phyloP scores from a whole-genome alignment of 2,888 invertebrate genomes.

The Microplitis manilae region DNA sequence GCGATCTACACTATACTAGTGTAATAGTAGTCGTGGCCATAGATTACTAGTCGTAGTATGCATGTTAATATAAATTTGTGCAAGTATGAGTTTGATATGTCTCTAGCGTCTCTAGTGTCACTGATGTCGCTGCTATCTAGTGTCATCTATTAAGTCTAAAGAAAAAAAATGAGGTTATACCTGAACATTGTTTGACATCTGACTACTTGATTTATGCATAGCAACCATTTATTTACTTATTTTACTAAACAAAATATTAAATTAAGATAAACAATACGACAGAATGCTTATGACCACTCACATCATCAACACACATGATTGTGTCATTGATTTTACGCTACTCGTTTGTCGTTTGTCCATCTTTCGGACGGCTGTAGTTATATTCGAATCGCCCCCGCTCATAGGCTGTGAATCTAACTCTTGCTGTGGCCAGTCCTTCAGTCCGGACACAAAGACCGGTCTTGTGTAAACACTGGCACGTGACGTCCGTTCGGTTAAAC shows the following conservation, averaged over 20 bases:
- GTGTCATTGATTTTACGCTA: no score
- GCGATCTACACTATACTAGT: neutral
- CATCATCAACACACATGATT: no score
- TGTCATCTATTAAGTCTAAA: neutral
- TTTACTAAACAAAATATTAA: neutral
- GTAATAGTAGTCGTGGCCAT: neutral
- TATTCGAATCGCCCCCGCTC: no score
- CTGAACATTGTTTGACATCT: neutral
- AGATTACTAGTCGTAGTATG: neutral
- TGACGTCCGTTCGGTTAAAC: conserved; percentile 19
- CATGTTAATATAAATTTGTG: neutral
- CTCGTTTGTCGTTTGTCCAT: no score
- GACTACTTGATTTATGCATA: neutral
- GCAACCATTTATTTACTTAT: neutral
- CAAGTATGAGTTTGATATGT: neutral
- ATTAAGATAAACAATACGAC: no score
- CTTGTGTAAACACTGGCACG: conserved; percentile 29
- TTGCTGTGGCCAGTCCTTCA: neutral
- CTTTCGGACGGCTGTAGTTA: no score
- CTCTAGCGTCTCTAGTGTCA: neutral
- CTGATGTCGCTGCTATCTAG: neutral
- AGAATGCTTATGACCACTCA: no score
- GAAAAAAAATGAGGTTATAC: neutral
- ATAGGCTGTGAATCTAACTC: no score
- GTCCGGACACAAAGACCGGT: conserved; percentile 13